Percentiles rank a stretch among this genome's conserved stretches.
Evolutionary conservation across 2,113 vertebrate genomes (phyloP).

Genomic region (Platycercus adscitus): DNA sequence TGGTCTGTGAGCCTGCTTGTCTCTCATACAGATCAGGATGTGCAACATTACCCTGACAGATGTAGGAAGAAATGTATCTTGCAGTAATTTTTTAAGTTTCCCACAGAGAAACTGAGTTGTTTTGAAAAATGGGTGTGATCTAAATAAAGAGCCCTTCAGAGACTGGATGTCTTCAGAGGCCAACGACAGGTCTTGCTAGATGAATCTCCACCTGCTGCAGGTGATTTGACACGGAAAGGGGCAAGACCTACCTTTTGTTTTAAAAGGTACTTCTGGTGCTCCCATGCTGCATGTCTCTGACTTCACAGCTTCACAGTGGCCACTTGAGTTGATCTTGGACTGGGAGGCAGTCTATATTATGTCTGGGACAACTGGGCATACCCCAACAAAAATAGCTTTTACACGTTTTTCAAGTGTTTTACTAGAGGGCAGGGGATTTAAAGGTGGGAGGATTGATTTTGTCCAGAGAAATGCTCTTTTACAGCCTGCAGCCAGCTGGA

Average conservation of each 20-base stretch:
- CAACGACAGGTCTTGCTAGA: neutral
- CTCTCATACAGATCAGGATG: constrained; percentile 14
- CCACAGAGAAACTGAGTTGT: neutral
- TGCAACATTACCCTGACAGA: constrained; percentile 14
- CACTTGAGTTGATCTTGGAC: constrained; percentile 67
- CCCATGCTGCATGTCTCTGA: neutral
- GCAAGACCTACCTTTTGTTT: constrained; percentile 27
- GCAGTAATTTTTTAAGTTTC: neutral
- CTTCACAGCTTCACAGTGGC: constrained; percentile 53
- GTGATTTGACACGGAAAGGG: neutral
- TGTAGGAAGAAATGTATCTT: constrained; percentile 30
- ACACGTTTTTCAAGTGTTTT: constrained; percentile 60
- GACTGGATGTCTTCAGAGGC: neutral
- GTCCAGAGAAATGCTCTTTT: constrained; percentile 43
- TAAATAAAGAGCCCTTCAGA: neutral
- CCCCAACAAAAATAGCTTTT: constrained; percentile 67
- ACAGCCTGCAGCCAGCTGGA: constrained; percentile 45
- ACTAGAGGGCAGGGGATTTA: constrained; percentile 57
- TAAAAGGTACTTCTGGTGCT: constrained; percentile 22
- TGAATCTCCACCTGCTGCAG: neutral
- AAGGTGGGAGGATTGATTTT: constrained; percentile 36
- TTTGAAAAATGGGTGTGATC: neutral
- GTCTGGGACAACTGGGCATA: constrained; percentile 70
- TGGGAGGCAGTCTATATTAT: constrained; percentile 65
- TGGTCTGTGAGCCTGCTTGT: neutral